phyloP scores from a whole-genome alignment of 2,888 invertebrate genomes.

The Orthosia cruda region DNA sequence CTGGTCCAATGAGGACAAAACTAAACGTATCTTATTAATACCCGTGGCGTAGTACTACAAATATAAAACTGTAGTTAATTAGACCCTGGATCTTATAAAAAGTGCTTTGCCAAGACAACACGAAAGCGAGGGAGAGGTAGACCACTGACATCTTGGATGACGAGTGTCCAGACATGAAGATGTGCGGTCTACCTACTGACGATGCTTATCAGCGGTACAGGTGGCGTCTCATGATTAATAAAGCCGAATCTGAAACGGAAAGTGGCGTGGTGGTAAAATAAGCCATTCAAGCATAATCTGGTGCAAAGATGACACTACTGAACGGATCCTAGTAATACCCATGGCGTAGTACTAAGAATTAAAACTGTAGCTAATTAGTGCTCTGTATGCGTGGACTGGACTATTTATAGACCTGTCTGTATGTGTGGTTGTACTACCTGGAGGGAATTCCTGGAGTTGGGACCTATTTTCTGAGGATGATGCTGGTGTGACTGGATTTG shows the following conservation, averaged over 20 bases:
- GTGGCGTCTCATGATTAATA: too few relatives aligned
- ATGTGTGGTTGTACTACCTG: constrained; percentile 10
- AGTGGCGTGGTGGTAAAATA: too few relatives aligned
- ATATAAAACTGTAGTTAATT: constrained; percentile 77
- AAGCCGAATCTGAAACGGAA: too few relatives aligned
- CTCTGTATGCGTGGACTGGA: constrained; percentile 72
- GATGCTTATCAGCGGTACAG: too few relatives aligned
- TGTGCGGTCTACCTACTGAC: too few relatives aligned
- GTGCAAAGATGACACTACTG: constrained; percentile 48
- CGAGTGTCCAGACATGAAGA: too few relatives aligned
- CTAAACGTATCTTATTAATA: constrained; percentile 59
- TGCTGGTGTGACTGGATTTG: not conserved
- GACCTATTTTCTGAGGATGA: constrained; percentile 21
- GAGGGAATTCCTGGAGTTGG: constrained; percentile 32
- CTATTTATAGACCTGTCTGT: constrained; percentile 73
- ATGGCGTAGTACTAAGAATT: constrained; percentile 66
- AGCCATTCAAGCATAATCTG: constrained; percentile 56
- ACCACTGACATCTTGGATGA: too few relatives aligned
- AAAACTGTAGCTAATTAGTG: constrained; percentile 75
- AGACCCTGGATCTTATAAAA: constrained; percentile 55
- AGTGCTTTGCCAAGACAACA: too few relatives aligned
- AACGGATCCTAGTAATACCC: constrained; percentile 58
- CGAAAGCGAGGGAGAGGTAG: too few relatives aligned
- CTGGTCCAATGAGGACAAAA: constrained; percentile 58
- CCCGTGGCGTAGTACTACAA: constrained; percentile 57